Evolutionary conservation across 2,113 vertebrate genomes (phyloP).

Genomic region (Corvus hawaiiensis): DNA sequence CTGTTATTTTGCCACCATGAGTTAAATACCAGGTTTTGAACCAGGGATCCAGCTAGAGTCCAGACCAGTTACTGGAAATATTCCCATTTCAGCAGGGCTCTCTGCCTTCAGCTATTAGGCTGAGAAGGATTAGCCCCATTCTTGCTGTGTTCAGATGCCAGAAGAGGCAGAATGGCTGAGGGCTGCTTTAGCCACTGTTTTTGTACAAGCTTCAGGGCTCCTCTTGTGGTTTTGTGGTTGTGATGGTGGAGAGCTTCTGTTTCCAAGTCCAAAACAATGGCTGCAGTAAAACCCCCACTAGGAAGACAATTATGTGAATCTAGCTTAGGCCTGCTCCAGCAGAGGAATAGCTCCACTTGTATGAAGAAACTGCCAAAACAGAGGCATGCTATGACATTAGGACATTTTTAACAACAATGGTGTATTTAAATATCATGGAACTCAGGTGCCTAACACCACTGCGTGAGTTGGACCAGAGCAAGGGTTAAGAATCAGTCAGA

Average conservation of each 20-base stretch:
- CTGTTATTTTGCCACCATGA: background rate
- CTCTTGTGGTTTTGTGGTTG: background rate
- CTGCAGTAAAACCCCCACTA: background rate
- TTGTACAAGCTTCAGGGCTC: background rate
- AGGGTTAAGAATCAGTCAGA: background rate
- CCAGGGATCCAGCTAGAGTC: background rate
- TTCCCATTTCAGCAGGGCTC: background rate
- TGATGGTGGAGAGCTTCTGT: background rate
- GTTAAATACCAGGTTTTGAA: background rate
- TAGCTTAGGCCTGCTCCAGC: background rate
- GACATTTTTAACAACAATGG: background rate
- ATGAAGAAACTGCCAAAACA: background rate
- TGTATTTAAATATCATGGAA: background rate
- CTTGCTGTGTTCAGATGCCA: background rate
- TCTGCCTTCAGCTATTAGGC: background rate
- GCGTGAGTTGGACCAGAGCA: accelerated
- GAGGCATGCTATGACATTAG: background rate
- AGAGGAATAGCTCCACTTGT: background rate
- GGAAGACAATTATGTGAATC: background rate
- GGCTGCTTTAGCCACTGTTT: background rate
- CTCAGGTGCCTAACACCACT: background rate
- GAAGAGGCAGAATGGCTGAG: background rate
- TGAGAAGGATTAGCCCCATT: background rate
- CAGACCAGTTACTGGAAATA: background rate
- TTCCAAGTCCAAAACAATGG: background rate